Evolutionary conservation across 1,140 invertebrate genomes (phyloP).

Genomic region (Antheraea pernyi): DNA sequence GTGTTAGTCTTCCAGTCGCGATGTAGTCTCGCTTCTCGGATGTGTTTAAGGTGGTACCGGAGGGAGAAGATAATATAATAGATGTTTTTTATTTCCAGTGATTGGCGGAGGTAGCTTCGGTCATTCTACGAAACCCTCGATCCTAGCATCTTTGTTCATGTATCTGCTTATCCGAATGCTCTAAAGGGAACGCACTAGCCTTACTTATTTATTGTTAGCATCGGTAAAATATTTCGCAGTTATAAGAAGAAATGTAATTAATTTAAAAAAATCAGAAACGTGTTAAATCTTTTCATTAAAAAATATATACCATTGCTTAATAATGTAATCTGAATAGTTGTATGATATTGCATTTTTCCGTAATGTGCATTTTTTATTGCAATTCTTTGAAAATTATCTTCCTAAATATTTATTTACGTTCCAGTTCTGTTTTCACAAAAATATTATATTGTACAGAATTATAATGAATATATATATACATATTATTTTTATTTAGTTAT

Average conservation of each 20-base stretch:
- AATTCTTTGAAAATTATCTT: neutral
- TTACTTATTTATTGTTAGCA: constrained; percentile 64
- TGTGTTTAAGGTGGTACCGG: no score
- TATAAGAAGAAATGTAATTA: constrained; percentile 13
- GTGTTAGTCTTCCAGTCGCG: no score
- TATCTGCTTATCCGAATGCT: constrained; percentile 66
- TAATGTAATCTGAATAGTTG: no score
- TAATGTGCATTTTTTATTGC: no score
- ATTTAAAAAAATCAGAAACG: neutral
- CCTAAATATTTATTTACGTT: neutral
- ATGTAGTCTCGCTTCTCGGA: no score
- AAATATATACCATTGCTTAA: no score
- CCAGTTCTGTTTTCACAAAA: constrained; percentile 21
- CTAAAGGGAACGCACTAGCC: constrained; percentile 40
- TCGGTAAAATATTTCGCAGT: constrained; percentile 30
- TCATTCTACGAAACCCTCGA: constrained; percentile 33
- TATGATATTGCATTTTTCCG: no score
- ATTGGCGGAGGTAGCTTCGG: constrained; percentile 26
- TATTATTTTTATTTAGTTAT: constrained; percentile 25
- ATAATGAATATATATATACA: constrained; percentile 25
- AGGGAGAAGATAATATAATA: no score
- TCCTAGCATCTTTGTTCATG: constrained; percentile 42
- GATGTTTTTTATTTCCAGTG: constrained; percentile 43
- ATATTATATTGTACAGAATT: constrained; percentile 33
- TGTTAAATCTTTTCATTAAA: no score